Evolutionary conservation across 2,113 vertebrate genomes (phyloP).

Genomic region (Pleuronectes platessa): DNA sequence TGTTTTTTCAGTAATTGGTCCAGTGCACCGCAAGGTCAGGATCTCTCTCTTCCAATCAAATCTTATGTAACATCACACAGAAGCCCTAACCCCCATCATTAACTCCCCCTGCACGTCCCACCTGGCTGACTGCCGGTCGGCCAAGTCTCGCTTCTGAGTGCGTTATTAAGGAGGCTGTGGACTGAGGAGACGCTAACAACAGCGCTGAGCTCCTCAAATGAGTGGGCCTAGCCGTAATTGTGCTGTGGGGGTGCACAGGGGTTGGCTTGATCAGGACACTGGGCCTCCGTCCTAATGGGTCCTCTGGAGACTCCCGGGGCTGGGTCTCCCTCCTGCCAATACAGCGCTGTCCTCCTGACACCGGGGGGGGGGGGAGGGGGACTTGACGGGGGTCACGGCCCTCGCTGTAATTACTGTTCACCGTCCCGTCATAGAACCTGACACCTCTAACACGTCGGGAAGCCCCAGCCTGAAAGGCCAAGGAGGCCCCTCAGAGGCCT

Average conservation of each 20-base stretch:
- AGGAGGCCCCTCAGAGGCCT: constrained; percentile 41
- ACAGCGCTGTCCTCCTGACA: constrained; percentile 50
- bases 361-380: constrained; percentile 35
- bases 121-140: constrained; percentile 33
- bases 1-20: constrained; percentile 24
- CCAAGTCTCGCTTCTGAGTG: constrained; percentile 23
- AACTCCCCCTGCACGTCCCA: constrained; percentile 42
- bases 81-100: constrained; percentile 49
- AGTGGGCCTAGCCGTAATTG: constrained; percentile 45
- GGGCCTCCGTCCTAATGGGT: constrained; percentile 62
- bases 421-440: constrained; percentile 52
- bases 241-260: constrained; percentile 34
- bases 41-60: constrained; percentile 54
- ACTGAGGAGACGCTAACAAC: constrained; percentile 59
- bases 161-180: constrained; percentile 58
- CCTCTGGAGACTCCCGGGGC: constrained; percentile 60
- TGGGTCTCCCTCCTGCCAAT: constrained; percentile 48
- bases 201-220: constrained; percentile 53
- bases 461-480: constrained; percentile 47
- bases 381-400: constrained; percentile 27
- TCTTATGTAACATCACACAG: constrained; percentile 54
- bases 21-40: constrained; percentile 36
- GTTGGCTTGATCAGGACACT: constrained; percentile 62
- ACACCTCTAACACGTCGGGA: constrained; percentile 55
- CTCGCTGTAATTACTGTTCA: constrained; percentile 61